Conservation (phyloP, 2,113 vertebrate species). For the Petromus typicus region DNA sequence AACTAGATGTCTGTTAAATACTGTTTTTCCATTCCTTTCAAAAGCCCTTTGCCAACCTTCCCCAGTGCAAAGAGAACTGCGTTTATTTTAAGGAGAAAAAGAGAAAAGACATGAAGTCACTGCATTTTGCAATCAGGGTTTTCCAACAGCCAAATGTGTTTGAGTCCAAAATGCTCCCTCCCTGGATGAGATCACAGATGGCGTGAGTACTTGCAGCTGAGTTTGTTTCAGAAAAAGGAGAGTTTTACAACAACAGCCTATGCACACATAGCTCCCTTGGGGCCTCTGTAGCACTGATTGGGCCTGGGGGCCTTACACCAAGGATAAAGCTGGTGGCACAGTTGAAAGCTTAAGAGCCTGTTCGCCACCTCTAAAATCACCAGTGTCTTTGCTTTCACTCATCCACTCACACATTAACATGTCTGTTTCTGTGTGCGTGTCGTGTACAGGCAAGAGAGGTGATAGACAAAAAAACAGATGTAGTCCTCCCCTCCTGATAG, state of each 20-base stretch:
- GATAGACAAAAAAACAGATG: neutral
- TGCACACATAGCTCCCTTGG: neutral
- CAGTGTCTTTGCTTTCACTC: neutral
- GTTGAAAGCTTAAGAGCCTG: neutral
- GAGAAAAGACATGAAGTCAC: conserved; percentile 61
- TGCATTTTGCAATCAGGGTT: conserved; percentile 64
- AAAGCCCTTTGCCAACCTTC: neutral
- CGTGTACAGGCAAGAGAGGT: neutral
- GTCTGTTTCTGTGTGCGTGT: neutral
- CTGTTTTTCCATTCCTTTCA: conserved; percentile 53
- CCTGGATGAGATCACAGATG: conserved; percentile 72
- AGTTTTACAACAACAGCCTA: neutral
- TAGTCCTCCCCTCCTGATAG: neutral
- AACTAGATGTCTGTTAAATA: neutral
- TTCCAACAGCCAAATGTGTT: conserved; percentile 64
- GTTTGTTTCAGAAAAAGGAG: neutral
- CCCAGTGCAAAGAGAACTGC: neutral
- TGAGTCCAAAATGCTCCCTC: conserved; percentile 72
- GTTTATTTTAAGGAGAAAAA: conserved; percentile 52
- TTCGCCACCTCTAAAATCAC: neutral
- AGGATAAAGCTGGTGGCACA: neutral
- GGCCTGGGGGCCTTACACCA: neutral
- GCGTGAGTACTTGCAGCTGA: conserved; percentile 43
- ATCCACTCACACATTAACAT: neutral
- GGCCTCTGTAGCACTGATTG: neutral